Base-by-base conservation (phyloP, 1,140 invertebrate species). In the Apis cerana region DNA sequence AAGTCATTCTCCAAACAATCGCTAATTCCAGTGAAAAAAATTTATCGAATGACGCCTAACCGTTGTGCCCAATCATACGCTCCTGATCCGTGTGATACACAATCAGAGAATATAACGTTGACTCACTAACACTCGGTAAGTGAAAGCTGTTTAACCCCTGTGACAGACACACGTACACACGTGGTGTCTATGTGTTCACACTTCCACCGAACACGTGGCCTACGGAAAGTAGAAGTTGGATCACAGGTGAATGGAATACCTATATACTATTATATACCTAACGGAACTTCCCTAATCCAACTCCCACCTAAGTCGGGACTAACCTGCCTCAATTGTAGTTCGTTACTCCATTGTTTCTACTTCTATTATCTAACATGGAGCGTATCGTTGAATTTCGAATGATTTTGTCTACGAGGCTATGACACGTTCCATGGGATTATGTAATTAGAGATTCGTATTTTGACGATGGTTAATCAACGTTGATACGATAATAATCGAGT, bases 71-170 rank as follows among this genome's bases (percentile, higher is more conserved):
- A 2, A n/a, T 8, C 52, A 15, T 85, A 88, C 86, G 83, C 62
- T 50, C 59, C 85, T 86, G 86, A 69, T 58, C 56, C 48, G 54
- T 15, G 52, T 61, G 78, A 68, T 88, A 80, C 67, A 79, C 43
- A 80, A 88, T 88, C 82, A 43, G 64, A 68, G 80, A 88, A 88
- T 84, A 89, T 87, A 82, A 17, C 79, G 76, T 90, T 90, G 90
- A 91, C 89, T 90, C 85, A 90, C 86, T 82, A 91, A 86, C 83
- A 91, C 90, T 86, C 58, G 68, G 72, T 90, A 86, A 91, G 89
- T 90, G 90, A 92, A 92, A 92, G 91, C 89, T 68, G 72, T 78
- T 85, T 88, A 85, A 88, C 67, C 65, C 86, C 62, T 68, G 17
- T 56, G 65, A 11, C 69, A 67, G 56, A 56, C 64, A 59, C 69